These are phyloP conservation scores for Incurvaria masculella DNA, from an alignment of 2,888 invertebrate genomes.

Conservation along the genomic window DNA sequence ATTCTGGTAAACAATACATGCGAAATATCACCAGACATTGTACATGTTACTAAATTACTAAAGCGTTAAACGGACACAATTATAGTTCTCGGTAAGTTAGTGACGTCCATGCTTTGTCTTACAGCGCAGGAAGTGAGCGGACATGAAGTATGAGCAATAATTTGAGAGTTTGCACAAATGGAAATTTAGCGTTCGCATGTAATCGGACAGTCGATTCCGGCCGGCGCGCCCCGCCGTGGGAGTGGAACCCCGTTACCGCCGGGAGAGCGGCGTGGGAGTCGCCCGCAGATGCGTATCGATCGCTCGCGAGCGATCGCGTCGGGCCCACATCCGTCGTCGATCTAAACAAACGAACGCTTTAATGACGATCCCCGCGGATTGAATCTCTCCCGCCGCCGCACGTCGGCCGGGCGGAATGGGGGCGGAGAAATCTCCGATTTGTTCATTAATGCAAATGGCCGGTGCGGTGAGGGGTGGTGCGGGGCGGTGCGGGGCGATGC, in stretches of 20 bases:
- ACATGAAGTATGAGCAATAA: not conserved
- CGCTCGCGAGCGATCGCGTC: not conserved
- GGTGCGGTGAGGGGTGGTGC: too few relatives aligned
- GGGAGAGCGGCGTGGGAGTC: not conserved
- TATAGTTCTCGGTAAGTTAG: too few relatives aligned
- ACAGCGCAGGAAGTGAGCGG: not conserved
- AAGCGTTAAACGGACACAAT: too few relatives aligned
- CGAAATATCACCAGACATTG: too few relatives aligned
- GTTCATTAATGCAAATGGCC: slow-evolving; percentile 45
- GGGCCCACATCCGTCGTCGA: not conserved
- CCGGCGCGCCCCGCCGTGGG: not conserved
- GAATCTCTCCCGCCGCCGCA: slow-evolving; percentile 13
- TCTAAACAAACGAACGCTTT: not conserved
- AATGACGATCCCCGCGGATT: not conserved
- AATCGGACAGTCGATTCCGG: slow-evolving; percentile 26
- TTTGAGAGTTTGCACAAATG: not conserved
- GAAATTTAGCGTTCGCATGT: slow-evolving; percentile 27
- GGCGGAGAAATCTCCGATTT: slow-evolving; percentile 40
- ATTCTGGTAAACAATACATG: too few relatives aligned
- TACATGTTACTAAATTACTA: too few relatives aligned
- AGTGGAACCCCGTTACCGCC: not conserved
- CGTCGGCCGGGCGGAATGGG: slow-evolving; percentile 33
- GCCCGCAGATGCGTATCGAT: not conserved
- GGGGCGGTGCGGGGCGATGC: slow-evolving; percentile 22
- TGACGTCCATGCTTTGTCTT: too few relatives aligned